phyloP scores from a whole-genome alignment of 1,140 invertebrate genomes.

The Parapsyche elsis region DNA sequence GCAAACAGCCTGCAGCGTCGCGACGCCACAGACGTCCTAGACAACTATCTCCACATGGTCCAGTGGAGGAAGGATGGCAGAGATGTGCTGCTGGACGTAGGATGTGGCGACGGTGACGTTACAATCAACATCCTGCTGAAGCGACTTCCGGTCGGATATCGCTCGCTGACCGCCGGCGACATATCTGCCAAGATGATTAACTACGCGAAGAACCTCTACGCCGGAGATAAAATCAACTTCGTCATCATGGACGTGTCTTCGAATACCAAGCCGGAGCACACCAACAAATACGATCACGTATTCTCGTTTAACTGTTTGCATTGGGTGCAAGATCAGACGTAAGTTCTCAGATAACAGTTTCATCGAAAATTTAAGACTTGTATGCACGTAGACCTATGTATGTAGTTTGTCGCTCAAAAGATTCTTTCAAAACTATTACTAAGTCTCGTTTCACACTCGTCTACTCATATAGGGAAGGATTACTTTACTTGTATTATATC shows the following conservation, averaged over 20 bases:
- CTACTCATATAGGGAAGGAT: too few relatives aligned
- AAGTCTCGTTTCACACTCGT: too few relatives aligned
- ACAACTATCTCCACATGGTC: constrained; percentile 72
- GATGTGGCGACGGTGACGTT: constrained; percentile 82
- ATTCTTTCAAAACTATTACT: too few relatives aligned
- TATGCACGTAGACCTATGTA: too few relatives aligned
- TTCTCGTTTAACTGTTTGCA: constrained; percentile 87
- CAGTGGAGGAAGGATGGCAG: constrained; percentile 69
- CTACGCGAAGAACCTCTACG: constrained; percentile 70
- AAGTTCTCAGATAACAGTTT: constrained; percentile 57
- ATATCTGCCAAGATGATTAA: constrained; percentile 78
- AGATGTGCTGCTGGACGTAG: constrained; percentile 78
- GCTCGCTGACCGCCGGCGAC: constrained; percentile 72
- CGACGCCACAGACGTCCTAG: constrained; percentile 74
- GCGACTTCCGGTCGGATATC: constrained; percentile 68
- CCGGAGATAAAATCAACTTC: constrained; percentile 69
- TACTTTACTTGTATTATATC: too few relatives aligned
- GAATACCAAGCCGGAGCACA: constrained; percentile 63
- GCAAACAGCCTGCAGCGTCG: constrained; percentile 75
- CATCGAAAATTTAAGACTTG: background rate
- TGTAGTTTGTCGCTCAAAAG: too few relatives aligned
- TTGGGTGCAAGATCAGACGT: constrained; percentile 82
- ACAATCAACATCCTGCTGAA: constrained; percentile 76
- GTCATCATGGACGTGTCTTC: constrained; percentile 73
- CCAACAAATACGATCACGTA: constrained; percentile 74